Base-by-base conservation (phyloP, 1,140 invertebrate genomes). In the Cyrtorhinus lividipennis region DNA sequence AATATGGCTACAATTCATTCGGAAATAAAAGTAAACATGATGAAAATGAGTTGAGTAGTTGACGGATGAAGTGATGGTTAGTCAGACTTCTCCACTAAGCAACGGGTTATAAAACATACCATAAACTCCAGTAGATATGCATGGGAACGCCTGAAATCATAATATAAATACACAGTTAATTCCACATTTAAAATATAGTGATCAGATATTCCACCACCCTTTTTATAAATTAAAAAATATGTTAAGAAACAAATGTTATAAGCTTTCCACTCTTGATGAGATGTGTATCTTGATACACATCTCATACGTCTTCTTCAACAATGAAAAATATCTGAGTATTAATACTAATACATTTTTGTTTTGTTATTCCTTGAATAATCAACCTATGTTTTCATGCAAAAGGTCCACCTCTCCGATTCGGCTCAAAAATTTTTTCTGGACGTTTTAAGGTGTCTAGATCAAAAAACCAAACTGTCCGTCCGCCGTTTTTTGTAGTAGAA, bases 41-140 rank as follows among this genome's bases (percentile, higher is more conserved):
- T 38, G 15, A 38, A 38, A 38, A 5, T 38, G 5, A 38, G 15
- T 38, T 38, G 15, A 8, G 5, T 38, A 38, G 30, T 8, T 8
- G 30, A 38, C 15, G 15, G 30, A 38, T 8, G 5, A 38, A 38
- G 15, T 5, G 15, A 15, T 38, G 15, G 5, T 38, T n/a, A n/a
- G n/a, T n/a, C n/a, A n/a, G n/a, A n/a, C n/a, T n/a, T n/a, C n/a
- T n/a, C n/a, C n/a, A n/a, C n/a, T n/a, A n/a, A n/a, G n/a, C n/a
- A n/a, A n/a, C n/a, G n/a, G n/a, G n/a, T n/a, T n/a, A n/a, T n/a
- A 56, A n/a, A 10, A 65, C 67, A 69, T 66, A 72, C 80, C 87
- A 77, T 90, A 92, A 63, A 91, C 79, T 13, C 89, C 89, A 59
- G 90, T 92, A 0, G 87, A 88, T 69, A 92, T 89, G 66, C 88